phyloP scores from a whole-genome alignment of 2,113 vertebrate species.

The Anas platyrhynchos region DNA sequence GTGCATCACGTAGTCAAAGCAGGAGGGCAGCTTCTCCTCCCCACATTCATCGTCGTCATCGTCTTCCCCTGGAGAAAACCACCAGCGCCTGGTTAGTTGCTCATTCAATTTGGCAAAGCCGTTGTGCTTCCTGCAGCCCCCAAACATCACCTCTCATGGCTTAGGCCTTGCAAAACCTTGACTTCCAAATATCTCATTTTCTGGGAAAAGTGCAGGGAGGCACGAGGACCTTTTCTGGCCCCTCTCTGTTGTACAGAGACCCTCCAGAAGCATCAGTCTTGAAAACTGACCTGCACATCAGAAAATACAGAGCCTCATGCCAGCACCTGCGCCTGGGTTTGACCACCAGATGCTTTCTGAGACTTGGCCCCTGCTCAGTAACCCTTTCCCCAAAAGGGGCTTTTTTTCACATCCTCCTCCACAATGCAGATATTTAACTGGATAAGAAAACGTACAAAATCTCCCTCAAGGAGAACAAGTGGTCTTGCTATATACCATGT shows the following conservation, averaged over 20 bases:
- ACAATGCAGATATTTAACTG: not conserved
- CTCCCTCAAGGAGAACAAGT: not conserved
- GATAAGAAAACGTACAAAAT: not conserved
- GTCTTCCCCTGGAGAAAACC: constrained; percentile 77
- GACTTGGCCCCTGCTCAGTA: not conserved
- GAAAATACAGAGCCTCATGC: not conserved
- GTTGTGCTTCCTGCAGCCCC: not conserved
- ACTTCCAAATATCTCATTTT: not conserved
- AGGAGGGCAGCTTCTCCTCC: constrained; percentile 90
- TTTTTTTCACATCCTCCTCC: not conserved
- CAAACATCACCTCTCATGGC: not conserved
- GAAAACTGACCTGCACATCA: not conserved
- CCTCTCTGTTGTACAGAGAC: not conserved
- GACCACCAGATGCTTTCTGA: not conserved
- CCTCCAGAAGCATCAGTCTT: not conserved
- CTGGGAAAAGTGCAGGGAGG: not conserved
- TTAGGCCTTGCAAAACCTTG: not conserved
- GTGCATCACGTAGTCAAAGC: constrained; percentile 96
- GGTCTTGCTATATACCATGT: not conserved
- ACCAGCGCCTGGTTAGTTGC: not conserved
- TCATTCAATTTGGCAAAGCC: not conserved
- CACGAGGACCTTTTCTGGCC: accelerated
- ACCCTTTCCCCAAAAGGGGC: not conserved
- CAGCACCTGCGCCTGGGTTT: not conserved
- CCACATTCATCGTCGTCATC: constrained; percentile 90